Evolutionary conservation across 2,113 vertebrate species (phyloP).

Genomic region (Eleginops maclovinus): DNA sequence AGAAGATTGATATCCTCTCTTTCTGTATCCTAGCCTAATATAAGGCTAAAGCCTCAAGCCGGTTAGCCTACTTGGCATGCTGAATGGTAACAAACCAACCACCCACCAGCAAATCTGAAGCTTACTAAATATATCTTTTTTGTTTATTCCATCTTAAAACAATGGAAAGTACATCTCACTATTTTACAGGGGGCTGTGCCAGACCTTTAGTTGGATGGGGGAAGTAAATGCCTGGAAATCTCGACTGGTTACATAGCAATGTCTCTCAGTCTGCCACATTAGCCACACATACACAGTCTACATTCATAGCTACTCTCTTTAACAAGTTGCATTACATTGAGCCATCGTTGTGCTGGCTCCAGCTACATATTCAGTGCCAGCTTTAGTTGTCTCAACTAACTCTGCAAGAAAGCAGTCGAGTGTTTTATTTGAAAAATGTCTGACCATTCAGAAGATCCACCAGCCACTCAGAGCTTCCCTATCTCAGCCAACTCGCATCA

Average conservation of each 20-base stretch:
- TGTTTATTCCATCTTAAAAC: too few relatives aligned
- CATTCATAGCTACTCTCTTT: neutral
- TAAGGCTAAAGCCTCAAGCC: too few relatives aligned
- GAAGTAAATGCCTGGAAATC: constrained; percentile 1
- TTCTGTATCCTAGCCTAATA: neutral
- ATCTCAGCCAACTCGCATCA: constrained; percentile 14
- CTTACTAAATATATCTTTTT: too few relatives aligned
- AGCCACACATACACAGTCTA: neutral
- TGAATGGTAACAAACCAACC: neutral
- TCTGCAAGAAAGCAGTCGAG: neutral
- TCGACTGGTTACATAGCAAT: neutral
- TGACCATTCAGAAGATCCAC: neutral
- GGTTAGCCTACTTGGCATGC: too few relatives aligned
- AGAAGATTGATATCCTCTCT: neutral
- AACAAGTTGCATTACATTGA: too few relatives aligned
- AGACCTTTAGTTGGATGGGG: neutral
- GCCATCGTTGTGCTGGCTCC: too few relatives aligned
- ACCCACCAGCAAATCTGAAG: neutral
- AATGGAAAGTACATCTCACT: too few relatives aligned
- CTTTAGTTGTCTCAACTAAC: neutral
- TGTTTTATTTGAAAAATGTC: neutral
- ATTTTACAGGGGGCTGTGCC: neutral
- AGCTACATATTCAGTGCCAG: neutral
- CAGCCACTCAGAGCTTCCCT: constrained; percentile 22
- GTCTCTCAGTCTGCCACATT: neutral